Base-by-base conservation (phyloP, 2,797 vertebrate genomes). In the Danio choprae region DNA sequence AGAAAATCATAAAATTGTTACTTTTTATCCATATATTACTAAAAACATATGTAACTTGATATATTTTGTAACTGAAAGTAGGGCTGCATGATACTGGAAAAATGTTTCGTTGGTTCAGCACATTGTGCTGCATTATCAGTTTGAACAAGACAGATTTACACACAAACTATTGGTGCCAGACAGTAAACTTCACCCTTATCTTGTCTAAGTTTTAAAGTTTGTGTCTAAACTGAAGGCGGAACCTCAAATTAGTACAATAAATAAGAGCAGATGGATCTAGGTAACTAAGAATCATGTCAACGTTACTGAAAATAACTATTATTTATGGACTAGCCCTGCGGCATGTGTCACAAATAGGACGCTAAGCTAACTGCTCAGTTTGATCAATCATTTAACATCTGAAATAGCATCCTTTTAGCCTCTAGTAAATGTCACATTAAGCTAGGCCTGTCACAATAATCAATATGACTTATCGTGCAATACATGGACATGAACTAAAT, bases 71-170 rank as follows among this genome's bases (percentile, higher is more conserved):
- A n/a, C n/a, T n/a, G n/a, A n/a, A n/a, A n/a, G n/a, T n/a, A n/a
- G n/a, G n/a, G n/a, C n/a, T n/a, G n/a, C n/a, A n/a, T n/a, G n/a
- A n/a, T n/a, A n/a, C n/a, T n/a, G n/a, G n/a, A n/a, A n/a, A n/a
- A n/a, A n/a, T n/a, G 40, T 60, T 77, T 46, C 44, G 64, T 65
- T 60, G 51, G 44, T 53, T 22, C 67, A 77, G 68, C 38, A 79
- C 55, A 83, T 67, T 43, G 46, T 69, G 53, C 60, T 20, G 62
- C 1, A 29, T 48, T 56, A 74, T 80, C 60, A 73, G 72, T 80
- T 82, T 18, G n/a, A 50, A 73, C 59, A 0, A 16, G 67, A 70
- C 72, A 73, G 77, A 84, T 82, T 73, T 77, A 69, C 53, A 50
- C 41, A 18, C 10, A 63, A 43, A 44, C 40, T n/a, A 72, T 40